Base-by-base conservation (phyloP, 2,113 vertebrate genomes). In the Syngnathus scovelli region DNA sequence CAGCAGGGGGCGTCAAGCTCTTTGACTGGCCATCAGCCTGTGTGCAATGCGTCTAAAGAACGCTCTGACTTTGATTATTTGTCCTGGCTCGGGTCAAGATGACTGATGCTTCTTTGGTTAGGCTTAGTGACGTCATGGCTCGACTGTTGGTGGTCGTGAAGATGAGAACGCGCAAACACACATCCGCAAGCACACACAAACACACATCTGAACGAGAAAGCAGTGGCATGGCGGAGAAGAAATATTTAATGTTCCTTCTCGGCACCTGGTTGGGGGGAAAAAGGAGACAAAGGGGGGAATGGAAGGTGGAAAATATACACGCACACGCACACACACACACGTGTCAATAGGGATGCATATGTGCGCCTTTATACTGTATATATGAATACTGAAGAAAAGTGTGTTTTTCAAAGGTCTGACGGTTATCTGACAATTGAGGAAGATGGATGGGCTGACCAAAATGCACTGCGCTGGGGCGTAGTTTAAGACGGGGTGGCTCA, bases 201-300 rank as follows among this genome's bases (percentile, higher is more conserved):
- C 6, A 13, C 44, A 38, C 38, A 61, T 55, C 60, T 49, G 58
- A 36, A 82, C 78, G 76, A 77, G 67, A 87, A 88, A 81, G 83
- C 56, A 11, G 74, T 72, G 77, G 76, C 80, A 67, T 11, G 44
- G 79, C 58, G 69, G 72, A 82, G 70, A 66, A 68, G 83, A 79
- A 64, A 79, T 81, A 77, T 79, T 83, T 88, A 77, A 87, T 88
- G 85, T 79, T 83, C 70, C 81, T 78, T 86, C 79, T 89, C 83
- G 83, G 55, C 83, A 84, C 81, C 84, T 85, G 82, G 73, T 78
- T 69, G 64, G 77, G 64, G 38, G 62, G 9, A 23, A 74, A 82
- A 80, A 76, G 13, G 67, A 74, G 69, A 51, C 54, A 67, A 60
- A 77, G 66, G 44, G 66, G 66, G 72, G 64, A 54, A 21, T 15